Evolutionary conservation across 2,888 invertebrate species (phyloP), one percentile per base, ranked within the genome.

Genomic region (Clitarchus hookeri): DNA sequence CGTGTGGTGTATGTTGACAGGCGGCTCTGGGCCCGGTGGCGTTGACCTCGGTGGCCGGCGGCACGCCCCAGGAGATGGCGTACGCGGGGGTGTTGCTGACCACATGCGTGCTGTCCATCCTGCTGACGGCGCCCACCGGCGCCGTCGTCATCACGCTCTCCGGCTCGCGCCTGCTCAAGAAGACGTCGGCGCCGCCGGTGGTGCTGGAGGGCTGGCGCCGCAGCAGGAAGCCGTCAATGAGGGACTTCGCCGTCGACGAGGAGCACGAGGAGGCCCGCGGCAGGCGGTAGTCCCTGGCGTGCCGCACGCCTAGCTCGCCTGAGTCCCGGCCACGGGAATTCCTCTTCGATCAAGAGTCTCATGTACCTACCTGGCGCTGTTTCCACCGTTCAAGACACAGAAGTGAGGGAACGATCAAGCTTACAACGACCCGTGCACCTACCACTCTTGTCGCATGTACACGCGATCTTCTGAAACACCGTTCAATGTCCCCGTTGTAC

Each of bases 21-120:
- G 97, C 97, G 36, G 97, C 97, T 0, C 91, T 97, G 78, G 97
- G 95, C 0, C 96, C 97, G 0, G 95, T 96, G 3, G 95, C 96
- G 0, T 91, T 97, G 53, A 96, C 95, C 89, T 93, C 95, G 87
- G 93, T 96, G 0, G 91, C 91, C 84, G 90, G 92, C 86, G 83
- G 78, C 26, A n/a, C 44, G 11, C 36, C 65, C 27, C 84, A 85
- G 84, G 88, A 82, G 82, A 80, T 79, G 44, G 79, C 87, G 19
- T 83, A 87, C 44, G 97, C 96, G 0, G 93, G 95, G 87, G 94
- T 93, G 84, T 94, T 97, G 36, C 92, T 97, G 90, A 96, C 95
- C 86, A 92, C 96, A 86, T 95, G 96, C 90, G 95, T 97, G 44
- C 92, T 98, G 88, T 97, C 97, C 27, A 97, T 97, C 88, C 93